Base-by-base conservation (phyloP, 2,888 invertebrate genomes). In the Geophilus truncorum region DNA sequence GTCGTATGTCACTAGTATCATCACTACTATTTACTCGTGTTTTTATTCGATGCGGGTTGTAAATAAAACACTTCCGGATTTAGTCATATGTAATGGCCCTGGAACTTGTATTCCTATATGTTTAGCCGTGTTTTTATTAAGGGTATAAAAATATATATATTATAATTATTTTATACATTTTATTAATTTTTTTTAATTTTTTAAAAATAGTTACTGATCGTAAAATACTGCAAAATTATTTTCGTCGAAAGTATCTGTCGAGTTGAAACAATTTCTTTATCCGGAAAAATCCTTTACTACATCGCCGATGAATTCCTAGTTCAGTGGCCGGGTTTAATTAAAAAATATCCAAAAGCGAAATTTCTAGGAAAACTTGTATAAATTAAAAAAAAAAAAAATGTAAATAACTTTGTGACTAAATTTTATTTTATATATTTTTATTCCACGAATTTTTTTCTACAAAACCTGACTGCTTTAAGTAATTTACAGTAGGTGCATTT, bases 201-300 rank as follows among this genome's bases (percentile, higher is more conserved):
- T 81, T 45, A 80, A 57, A 15, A 81, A 81, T 25, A 78, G 28
- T 82, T 83, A 32, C 9, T 78, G 1, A 18, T 30, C 5, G 36
- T 78, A 2, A 34, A 78, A 5, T 10, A 92, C 83, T 91, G 92
- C 81, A 91, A 91, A 85, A 93, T 97, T 81, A 90, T 98, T 80
- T 99, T 95, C 88, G 90, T 98, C 78, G 98, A 99, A 88, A 98
- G 98, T 86, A 92, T 96, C 85, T 99, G 98, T 86, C 90, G 99
- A 84, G 97, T 98, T 0, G 91, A 93, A 84, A 92, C 93, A 12
- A 89, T 98, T 62, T 98, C 98, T 0, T 88, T 99, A 57, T 93
- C 93, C 80, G 98, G 96, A 0, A 93, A 92, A 86, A 92, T 99
- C 83, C 88, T 98, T 79, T 91, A 93, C 85, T 92, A 91, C 84